Base-by-base conservation (phyloP, 2,113 vertebrate genomes). In the Cephalopholis sonnerati region DNA sequence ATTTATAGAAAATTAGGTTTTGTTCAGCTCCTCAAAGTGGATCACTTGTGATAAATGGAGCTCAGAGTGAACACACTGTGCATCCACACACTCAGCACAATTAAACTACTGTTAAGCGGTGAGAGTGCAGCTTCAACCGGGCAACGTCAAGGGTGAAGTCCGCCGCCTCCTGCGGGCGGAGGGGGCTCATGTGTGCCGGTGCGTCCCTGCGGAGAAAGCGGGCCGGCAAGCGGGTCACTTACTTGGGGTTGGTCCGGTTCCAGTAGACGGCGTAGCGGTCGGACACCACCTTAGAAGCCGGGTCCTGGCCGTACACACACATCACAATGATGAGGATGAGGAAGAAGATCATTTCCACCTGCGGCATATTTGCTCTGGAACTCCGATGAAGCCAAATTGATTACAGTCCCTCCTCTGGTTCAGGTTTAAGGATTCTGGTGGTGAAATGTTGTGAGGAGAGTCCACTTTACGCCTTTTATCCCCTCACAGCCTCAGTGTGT, bases 231-330 rank as follows among this genome's bases (percentile, higher is more conserved):
- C 8, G 4, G 32, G 16, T 4, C 27, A 90, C 95, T 94, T 88
- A 96, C 98, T 96, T 98, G 91, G 97, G 97, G 94, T 99, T 99
- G 93, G 96, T 97, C 90, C 97, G 97, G 96, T 99, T 99, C 98
- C 98, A 99, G 96, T 95, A 97, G 93, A 99, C 98, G 32, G 97
- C 97, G 92, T 97, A 98, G 85, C 98, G 97, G 91, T 99, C 98
- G 65, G 98, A 97, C 87, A 97, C 97, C 92, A 96, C 95, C 95
- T 99, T 98, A 94, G 97, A 96, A 81, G 96, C 96, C 79, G 97
- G 97, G 86, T 99, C 98, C 95, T 98, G 97, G 87, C 96, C 95
- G 94, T 94, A 85, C 87, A 96, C 97, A 72, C 97, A 97, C 96
- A 96, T 94, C 96, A 96, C 97, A 81, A 97, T 89, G 94, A 96